phyloP scores from a whole-genome alignment of 2,888 invertebrate genomes.

The Parthenolecanium corni region DNA sequence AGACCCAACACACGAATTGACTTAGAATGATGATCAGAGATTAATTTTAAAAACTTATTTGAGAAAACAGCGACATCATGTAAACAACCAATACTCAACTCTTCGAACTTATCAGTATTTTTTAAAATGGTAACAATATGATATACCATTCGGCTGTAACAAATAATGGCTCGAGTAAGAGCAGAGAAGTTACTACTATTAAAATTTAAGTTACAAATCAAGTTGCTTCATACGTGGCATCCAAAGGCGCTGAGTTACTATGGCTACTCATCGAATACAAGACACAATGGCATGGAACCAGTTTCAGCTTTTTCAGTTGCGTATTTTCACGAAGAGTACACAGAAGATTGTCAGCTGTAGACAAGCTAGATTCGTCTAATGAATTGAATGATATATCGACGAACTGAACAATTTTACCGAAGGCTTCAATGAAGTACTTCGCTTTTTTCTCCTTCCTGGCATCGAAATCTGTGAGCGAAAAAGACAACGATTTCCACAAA shows the following conservation, averaged over 20 bases:
- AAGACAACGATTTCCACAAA: conserved; percentile 41
- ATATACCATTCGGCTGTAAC: conserved; percentile 36
- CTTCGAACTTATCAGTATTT: conserved; percentile 41
- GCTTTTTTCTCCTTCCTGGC: conserved; percentile 24
- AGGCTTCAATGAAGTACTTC: conserved; percentile 34
- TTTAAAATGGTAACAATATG: conserved; percentile 41
- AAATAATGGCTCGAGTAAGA: background rate
- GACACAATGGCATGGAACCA: conserved; percentile 10
- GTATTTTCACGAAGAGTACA: conserved; percentile 17
- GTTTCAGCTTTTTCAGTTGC: conserved; percentile 22
- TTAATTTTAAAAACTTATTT: conserved; percentile 39
- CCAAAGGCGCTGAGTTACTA: background rate
- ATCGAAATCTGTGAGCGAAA: conserved; percentile 30
- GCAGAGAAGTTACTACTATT: background rate
- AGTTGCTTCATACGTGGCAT: conserved; percentile 1
- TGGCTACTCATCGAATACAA: background rate
- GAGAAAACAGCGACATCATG: conserved; percentile 44
- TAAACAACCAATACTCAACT: conserved; percentile 42
- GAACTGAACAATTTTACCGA: conserved; percentile 40
- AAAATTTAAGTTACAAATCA: background rate
- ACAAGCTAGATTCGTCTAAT: conserved; percentile 34
- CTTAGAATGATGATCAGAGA: conserved; percentile 43
- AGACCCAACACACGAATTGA: conserved; percentile 52
- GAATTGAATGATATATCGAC: conserved; percentile 40
- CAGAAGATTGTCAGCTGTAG: conserved; percentile 13